Base-by-base conservation (phyloP, 2,797 vertebrate genomes). In the Eulemur rubriventer region DNA sequence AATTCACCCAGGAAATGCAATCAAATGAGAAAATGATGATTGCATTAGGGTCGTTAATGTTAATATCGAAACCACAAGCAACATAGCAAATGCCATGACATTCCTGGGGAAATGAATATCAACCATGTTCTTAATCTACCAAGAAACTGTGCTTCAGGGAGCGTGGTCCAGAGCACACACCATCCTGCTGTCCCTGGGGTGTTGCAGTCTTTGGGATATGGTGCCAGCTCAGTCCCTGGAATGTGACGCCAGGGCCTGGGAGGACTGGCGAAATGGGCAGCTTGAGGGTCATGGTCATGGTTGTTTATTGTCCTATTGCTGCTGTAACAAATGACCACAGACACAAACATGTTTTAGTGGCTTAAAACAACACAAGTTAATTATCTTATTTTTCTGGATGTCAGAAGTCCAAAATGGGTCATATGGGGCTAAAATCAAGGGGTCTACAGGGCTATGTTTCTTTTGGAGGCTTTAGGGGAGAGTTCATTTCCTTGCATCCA, bases 1-100 rank as follows among this genome's bases (percentile, higher is more conserved):
- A 33, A 94, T 91, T 95, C 96, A 84, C 57, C 14, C 59, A 83
- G 80, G 93, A 96, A 97, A 92, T 43, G 52, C 96, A 92, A 97
- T 96, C 95, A 97, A 96, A 97, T 91, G 82, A 78, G 89, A 93
- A 91, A 97, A 95, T 28, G 80, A 65, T 52, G 91, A 95, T 95
- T 84, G 11, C 70, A 89, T 92, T 96, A 96, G 89, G 69, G 55
- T 82, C 6, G 10, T 83, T 93, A 95, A 76, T 81, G 76, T 85
- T 97, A 91, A 96, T 93, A 85, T 75, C 50, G 83, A 96, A 97
- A 97, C 94, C 73, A 63, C 89, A 96, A 96, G 75, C 41, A 96
- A 65, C 50, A 46, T 4, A 95, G 86, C 78, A 95, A 98, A 97
- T 73, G 7, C 59, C 94, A 80, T 57, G 76, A 94, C 84, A 55